Base-by-base conservation (phyloP, 1,140 invertebrate genomes). In the Anoplophora glabripennis region DNA sequence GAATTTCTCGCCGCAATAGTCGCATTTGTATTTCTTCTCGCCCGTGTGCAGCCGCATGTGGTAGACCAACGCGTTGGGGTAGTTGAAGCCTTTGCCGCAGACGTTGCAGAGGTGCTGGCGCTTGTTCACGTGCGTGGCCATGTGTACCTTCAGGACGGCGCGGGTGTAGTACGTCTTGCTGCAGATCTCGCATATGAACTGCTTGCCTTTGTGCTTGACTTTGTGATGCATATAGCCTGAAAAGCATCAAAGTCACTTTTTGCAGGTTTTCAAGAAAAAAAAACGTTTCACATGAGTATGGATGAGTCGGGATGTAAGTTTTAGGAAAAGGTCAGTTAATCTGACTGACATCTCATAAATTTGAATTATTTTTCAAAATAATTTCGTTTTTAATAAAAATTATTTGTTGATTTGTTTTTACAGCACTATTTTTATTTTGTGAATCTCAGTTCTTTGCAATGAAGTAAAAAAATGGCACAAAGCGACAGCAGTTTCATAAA, bases 1-100 rank as follows among this genome's bases (percentile, higher is more conserved):
- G 61, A 83, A 83, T 47, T 76, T 71, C 53, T 81, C 81, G 12
- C 81, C 77, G 52, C 83, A 85, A 59, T 76, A 81, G 53, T 81
- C 77, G 56, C 81, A 82, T 0, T 77, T 70, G 64, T 79, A 79
- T 0, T 79, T 79, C 42, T 79, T 73, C 12, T 73, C 73, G 62
- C 80, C 78, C 14, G 78, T 65, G 49, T 70, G 68, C 4, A 42
- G 61, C 15, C 59, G 38, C 53, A 63, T 36, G 53, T 72, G 70
- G 40, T 60, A 58, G 17, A 47, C 42, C n/a, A 70, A 51, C 8
- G 62, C 54, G 4, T 38, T 51, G 21, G 41, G 57, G 17, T 57
- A 60, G 36, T 48, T 53, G 8, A 61, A 54, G 10, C 35, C 59
- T 51, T 65, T 63, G 9, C 67, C 67, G 36, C 67, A 67, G 4